These are phyloP conservation scores for Bhutanitis thaidina DNA, from an alignment of 2,888 invertebrate species.

Conservation along the genomic window DNA sequence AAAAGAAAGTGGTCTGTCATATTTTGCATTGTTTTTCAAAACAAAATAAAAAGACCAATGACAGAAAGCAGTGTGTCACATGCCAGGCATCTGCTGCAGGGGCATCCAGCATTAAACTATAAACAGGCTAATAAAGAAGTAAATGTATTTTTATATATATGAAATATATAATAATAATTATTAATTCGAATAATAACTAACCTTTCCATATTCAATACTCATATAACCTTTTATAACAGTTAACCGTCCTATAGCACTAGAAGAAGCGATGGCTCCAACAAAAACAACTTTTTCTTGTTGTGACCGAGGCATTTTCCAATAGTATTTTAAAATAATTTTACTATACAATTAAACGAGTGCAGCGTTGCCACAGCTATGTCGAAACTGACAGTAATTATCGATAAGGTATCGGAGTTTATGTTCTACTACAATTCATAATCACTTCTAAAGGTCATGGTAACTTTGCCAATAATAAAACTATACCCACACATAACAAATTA, in stretches of 20 bases:
- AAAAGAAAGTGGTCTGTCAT: too few relatives aligned
- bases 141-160: too few relatives aligned
- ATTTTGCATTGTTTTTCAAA: too few relatives aligned
- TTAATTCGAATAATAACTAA: constrained; percentile 37
- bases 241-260: constrained; percentile 41
- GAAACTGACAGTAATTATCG: constrained; percentile 4
- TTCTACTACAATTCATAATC: neutral
- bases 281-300: constrained; percentile 38
- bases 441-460: constrained; percentile 18
- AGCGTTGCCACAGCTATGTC: neutral
- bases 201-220: constrained; percentile 80
- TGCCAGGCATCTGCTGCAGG: too few relatives aligned
- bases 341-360: neutral
- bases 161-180: constrained; percentile 7
- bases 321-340: constrained; percentile 3
- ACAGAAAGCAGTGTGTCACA: too few relatives aligned
- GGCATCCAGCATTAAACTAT: too few relatives aligned
- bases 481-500: too few relatives aligned
- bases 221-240: constrained; percentile 74
- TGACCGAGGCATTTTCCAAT: constrained; percentile 36
- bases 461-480: neutral
- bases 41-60: too few relatives aligned
- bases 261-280: constrained; percentile 49
- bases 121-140: too few relatives aligned
- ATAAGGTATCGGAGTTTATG: constrained; percentile 4